phyloP scores from a whole-genome alignment of 2,888 invertebrate species.

The Eupithecia inturbata region DNA sequence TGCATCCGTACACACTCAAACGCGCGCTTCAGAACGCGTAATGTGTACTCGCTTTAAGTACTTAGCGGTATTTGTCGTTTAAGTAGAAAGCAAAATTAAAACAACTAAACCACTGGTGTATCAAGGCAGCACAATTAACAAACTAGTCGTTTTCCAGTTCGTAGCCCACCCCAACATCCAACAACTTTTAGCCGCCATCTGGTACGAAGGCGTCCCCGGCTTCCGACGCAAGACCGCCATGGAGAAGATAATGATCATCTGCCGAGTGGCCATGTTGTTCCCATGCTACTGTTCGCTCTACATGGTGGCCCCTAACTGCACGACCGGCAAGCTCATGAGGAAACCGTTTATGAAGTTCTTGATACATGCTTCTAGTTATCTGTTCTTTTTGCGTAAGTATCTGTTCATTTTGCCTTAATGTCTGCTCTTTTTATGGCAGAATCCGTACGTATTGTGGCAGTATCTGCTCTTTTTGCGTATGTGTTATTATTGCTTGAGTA shows the following conservation, averaged over 20 bases:
- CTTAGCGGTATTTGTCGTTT: too few relatives aligned
- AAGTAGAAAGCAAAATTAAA: too few relatives aligned
- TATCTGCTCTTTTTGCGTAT: neutral
- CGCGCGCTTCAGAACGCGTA: too few relatives aligned
- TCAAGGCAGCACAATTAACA: too few relatives aligned
- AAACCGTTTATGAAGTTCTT: slow-evolving; percentile 99
- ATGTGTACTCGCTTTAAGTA: too few relatives aligned
- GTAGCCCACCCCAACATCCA: slow-evolving; percentile 98
- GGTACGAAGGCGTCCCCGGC: slow-evolving; percentile 98
- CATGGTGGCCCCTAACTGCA: slow-evolving; percentile 92
- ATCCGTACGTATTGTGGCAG: too few relatives aligned
- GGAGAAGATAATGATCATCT: slow-evolving; percentile 89
- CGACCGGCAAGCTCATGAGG: slow-evolving; percentile 91
- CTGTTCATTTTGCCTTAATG: neutral
- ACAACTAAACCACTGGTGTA: too few relatives aligned
- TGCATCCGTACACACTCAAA: too few relatives aligned
- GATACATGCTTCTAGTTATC: slow-evolving; percentile 96
- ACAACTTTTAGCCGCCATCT: slow-evolving; percentile 94
- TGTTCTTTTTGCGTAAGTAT: slow-evolving; percentile 95
- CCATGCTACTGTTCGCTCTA: slow-evolving; percentile 94
- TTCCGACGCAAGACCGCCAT: slow-evolving; percentile 92
- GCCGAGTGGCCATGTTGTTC: slow-evolving; percentile 91
- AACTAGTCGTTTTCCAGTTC: slow-evolving; percentile 84
- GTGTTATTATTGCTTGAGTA: slow-evolving; percentile 85
- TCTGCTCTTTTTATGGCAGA: neutral